These are phyloP conservation scores for Varanus salvator DNA, from an alignment of 2,113 vertebrate genomes.

Conservation along the genomic window DNA sequence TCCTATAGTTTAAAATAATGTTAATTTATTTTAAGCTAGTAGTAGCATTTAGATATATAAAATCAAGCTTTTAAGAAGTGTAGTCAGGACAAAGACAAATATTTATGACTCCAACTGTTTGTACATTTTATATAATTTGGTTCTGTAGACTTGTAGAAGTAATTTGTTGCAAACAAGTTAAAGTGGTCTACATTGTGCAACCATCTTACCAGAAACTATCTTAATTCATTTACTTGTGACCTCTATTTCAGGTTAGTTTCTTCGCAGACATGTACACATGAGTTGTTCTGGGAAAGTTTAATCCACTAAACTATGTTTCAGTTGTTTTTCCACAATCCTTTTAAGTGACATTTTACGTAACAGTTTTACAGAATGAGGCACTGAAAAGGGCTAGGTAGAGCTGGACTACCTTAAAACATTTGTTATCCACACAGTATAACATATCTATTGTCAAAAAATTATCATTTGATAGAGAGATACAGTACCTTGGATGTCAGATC, in stretches of 20 bases:
- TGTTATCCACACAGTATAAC: background rate
- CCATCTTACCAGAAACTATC: conserved; percentile 54
- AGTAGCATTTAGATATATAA: background rate
- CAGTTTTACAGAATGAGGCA: conserved; percentile 5
- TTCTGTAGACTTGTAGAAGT: conserved; percentile 41
- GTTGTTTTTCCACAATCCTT: conserved; percentile 20
- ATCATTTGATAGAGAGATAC: background rate
- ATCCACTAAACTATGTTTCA: conserved; percentile 28
- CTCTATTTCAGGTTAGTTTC: conserved; percentile 23
- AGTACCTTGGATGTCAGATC: conserved; percentile 98
- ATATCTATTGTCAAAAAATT: background rate
- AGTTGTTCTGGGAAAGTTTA: conserved; percentile 30
- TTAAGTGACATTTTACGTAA: conserved; percentile 16
- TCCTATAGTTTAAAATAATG: background rate
- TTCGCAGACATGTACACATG: conserved; percentile 1
- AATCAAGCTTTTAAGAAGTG: background rate
- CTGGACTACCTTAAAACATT: background rate
- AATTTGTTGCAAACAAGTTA: conserved; percentile 39
- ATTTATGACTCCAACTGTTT: conserved; percentile 11
- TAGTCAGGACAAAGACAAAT: background rate
- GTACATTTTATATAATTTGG: conserved; percentile 26
- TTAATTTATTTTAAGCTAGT: background rate
- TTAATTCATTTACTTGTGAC: conserved; percentile 42
- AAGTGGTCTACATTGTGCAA: background rate
- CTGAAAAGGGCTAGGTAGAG: background rate